A percentile compares a stretch with the other conserved stretches of the same genome.
phyloP scores from a whole-genome alignment of 1,140 invertebrate genomes.

The Drosophila repletoides region DNA sequence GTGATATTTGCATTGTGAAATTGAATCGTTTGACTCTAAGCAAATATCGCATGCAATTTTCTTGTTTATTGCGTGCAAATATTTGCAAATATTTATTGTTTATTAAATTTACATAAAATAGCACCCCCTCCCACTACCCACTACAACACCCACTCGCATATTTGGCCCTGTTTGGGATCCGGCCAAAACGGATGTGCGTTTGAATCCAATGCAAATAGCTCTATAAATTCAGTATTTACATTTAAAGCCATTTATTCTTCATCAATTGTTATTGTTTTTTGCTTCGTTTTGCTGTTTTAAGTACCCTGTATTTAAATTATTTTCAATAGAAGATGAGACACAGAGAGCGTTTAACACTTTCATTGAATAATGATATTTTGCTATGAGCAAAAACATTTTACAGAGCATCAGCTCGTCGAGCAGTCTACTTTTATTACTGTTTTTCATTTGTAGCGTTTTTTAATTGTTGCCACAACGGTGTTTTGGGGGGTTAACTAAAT shows the following conservation, averaged over 20 bases:
- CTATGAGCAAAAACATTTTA: too few relatives aligned
- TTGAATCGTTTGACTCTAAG: not conserved
- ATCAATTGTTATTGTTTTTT: slow-evolving; percentile 1
- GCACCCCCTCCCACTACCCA: not conserved
- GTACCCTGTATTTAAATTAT: not conserved
- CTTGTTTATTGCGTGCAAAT: slow-evolving; percentile 32
- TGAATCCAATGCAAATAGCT: not conserved
- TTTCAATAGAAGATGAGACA: too few relatives aligned
- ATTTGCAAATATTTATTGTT: slow-evolving; percentile 26
- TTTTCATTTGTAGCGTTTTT: too few relatives aligned
- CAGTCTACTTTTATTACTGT: too few relatives aligned
- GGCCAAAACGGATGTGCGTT: slow-evolving; percentile 40
- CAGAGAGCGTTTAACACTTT: too few relatives aligned
- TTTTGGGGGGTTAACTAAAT: not conserved
- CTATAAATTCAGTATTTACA: not conserved
- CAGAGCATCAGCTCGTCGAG: too few relatives aligned
- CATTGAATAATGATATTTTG: too few relatives aligned
- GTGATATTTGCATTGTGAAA: slow-evolving; percentile 36
- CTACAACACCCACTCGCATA: not conserved
- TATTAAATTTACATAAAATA: slow-evolving; percentile 33
- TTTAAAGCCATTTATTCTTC: not conserved
- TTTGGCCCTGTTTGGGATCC: not conserved
- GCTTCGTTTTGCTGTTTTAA: slow-evolving; percentile 3
- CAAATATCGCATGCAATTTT: not conserved
- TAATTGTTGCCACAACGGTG: slow-evolving; percentile 1